phyloP scores from a whole-genome alignment of 2,888 invertebrate species.

The Portevinia maculata region DNA sequence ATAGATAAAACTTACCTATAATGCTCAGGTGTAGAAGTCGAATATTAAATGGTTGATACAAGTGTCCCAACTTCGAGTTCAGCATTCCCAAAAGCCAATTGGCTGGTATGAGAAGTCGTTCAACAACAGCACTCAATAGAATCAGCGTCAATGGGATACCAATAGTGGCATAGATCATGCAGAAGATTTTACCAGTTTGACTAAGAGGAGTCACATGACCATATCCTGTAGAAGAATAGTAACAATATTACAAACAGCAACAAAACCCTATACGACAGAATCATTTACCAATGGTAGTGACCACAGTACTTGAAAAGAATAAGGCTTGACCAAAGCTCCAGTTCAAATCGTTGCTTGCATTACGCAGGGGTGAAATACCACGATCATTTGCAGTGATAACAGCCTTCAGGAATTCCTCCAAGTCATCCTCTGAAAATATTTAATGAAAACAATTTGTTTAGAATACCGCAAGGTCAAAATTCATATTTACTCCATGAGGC shows the following conservation, averaged over 20 bases:
- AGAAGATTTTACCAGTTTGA: conserved; percentile 93
- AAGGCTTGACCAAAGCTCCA: conserved; percentile 96
- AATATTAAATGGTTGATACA: conserved; percentile 90
- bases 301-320: conserved; percentile 93
- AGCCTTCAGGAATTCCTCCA: conserved; percentile 88
- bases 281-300: conserved; percentile 92
- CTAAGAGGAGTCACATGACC: conserved; percentile 95
- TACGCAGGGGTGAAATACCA: conserved; percentile 90
- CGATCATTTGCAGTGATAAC: conserved; percentile 90
- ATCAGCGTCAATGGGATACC: conserved; percentile 94
- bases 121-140: conserved; percentile 91
- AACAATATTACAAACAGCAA: background rate
- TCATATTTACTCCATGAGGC: background rate
- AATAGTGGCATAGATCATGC: conserved; percentile 92
- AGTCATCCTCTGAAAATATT: conserved; percentile 85
- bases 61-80: conserved; percentile 88
- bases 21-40: conserved; percentile 89
- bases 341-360: conserved; percentile 91
- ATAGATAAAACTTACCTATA: conserved; percentile 84
- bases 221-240: conserved; percentile 86
- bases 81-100: conserved; percentile 87
- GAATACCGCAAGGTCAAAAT: background rate
- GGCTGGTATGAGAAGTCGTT: conserved; percentile 90
- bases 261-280: background rate
- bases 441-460: conserved; percentile 10